A percentile compares a stretch with the other conserved stretches of the same genome.
phyloP scores from a whole-genome alignment of 2,113 vertebrate genomes.

The Holacanthus passer region DNA sequence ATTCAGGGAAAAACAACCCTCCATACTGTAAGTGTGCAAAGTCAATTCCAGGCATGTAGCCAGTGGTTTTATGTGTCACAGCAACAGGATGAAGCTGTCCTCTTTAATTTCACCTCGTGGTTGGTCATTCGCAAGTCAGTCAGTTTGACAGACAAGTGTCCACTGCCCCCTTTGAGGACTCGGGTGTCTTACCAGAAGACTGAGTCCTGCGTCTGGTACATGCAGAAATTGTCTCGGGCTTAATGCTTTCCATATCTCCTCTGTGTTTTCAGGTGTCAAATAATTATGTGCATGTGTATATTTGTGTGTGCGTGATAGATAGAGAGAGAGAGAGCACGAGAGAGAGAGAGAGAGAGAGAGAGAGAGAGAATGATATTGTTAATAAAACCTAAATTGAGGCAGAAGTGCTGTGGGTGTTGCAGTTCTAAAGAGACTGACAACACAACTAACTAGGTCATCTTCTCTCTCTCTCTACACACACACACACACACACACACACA shows the following conservation, averaged over 20 bases:
- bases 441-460: slow-evolving; percentile 72
- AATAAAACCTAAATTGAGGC: slow-evolving; percentile 60
- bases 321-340: not conserved
- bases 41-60: not conserved
- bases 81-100: not conserved
- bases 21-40: not conserved
- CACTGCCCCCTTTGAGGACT: not conserved
- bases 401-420: slow-evolving; percentile 61
- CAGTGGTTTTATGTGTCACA: not conserved
- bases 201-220: not conserved
- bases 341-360: too few species aligned
- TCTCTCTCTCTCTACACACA: slow-evolving; percentile 38
- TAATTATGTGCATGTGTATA: not conserved
- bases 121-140: not conserved
- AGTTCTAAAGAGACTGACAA: slow-evolving; percentile 62
- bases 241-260: not conserved
- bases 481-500: slow-evolving; percentile 24
- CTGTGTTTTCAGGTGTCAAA: slow-evolving; percentile 27
- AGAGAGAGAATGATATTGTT: slow-evolving; percentile 16
- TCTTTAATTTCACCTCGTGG: slow-evolving; percentile 3
- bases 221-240: not conserved
- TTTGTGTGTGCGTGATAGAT: not conserved
- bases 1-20: not conserved
- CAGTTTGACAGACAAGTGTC: not conserved
- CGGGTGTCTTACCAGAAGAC: not conserved